phyloP scores from a whole-genome alignment of 2,113 vertebrate species.

The Blennius ocellaris region DNA sequence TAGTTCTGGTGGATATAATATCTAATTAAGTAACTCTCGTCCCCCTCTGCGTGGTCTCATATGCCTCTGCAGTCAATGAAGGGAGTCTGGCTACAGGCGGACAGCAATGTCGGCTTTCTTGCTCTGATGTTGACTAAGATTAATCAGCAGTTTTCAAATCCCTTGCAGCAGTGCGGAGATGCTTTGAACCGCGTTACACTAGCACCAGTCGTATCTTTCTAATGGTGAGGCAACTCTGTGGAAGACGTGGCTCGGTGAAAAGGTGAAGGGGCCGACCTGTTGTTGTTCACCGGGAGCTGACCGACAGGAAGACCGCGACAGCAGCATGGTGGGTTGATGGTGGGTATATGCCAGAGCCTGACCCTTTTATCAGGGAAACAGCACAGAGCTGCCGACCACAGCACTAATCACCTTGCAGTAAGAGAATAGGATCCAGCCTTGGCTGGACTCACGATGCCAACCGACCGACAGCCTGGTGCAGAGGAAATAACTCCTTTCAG shows the following conservation, averaged over 20 bases:
- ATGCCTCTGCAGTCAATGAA: conserved; percentile 52
- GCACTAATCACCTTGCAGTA: conserved; percentile 66
- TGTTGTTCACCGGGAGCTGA: conserved; percentile 26
- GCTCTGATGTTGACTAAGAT: conserved; percentile 54
- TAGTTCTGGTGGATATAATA: conserved; percentile 71
- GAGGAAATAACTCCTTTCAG: conserved; percentile 73
- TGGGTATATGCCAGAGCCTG: conserved; percentile 55
- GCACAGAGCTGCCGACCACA: conserved; percentile 48
- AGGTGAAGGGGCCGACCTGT: conserved; percentile 36
- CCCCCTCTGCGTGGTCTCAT: conserved; percentile 35
- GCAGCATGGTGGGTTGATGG: conserved; percentile 44
- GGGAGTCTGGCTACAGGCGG: conserved; percentile 33
- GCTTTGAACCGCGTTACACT: conserved; percentile 12
- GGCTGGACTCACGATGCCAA: conserved; percentile 60
- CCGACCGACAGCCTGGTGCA: conserved; percentile 65
- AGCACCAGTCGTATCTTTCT: conserved; percentile 22
- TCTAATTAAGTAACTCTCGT: conserved; percentile 67
- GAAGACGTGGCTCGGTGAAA: conserved; percentile 13
- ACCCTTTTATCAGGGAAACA: conserved; percentile 69
- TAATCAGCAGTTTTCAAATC: conserved; percentile 53
- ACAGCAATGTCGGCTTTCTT: conserved; percentile 38
- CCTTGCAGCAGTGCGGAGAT: conserved; percentile 23
- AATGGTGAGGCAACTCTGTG: conserved; percentile 11
- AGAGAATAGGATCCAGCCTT: conserved; percentile 64
- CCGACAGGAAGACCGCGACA: conserved; percentile 46